Base-by-base conservation (phyloP, 2,888 invertebrate genomes). In the Liodrosophila aerea region DNA sequence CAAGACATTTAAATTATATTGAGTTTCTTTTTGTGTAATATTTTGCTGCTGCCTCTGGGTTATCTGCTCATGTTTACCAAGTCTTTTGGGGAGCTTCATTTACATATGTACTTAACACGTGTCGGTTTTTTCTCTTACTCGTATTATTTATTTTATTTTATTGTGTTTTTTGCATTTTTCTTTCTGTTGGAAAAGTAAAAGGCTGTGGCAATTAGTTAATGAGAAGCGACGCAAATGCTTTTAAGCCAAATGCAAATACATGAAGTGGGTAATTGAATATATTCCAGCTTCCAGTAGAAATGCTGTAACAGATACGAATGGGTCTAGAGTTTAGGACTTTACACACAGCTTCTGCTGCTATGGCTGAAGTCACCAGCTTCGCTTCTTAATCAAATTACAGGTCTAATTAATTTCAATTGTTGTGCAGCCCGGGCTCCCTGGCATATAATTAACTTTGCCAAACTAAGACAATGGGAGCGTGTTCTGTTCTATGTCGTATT, bases 371-470 rank as follows among this genome's bases (percentile, higher is more conserved):
- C 39, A 63, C 68, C 59, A 33, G 27, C 27, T 5, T 33, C 33
- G 33, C 5, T 64, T 60, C 68, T 64, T 78, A 82, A 85, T 78
- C 76, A 82, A 85, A 78, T 85, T 82, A 78, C 71, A 73, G 61
- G 65, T 60, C 72, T 76, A 85, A 85, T 85, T 83, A 80, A 83
- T 76, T 81, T 73, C 64, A 83, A 81, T 81, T 85, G 80, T 80
- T 61, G 58, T 34, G 40, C 53, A 61, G 67, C 50, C 45, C 45
- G 37, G 11, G n/a, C n/a, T n/a, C 16, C 30, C 77, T 40, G 41
- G 44, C 57, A 66, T 33, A 34, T 51, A 56, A 66, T 53, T 57
- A 74, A 66, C 71, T 68, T 52, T 40, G 36, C 43, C 34, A 43
- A 44, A 46, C 37, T 5, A 37, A 12, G 22, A 22, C 22, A 22